Percentiles rank a stretch among this genome's conserved stretches.
Evolutionary conservation across 2,113 vertebrate species (phyloP).

Genomic region (Pelvicachromis taeniatus): DNA sequence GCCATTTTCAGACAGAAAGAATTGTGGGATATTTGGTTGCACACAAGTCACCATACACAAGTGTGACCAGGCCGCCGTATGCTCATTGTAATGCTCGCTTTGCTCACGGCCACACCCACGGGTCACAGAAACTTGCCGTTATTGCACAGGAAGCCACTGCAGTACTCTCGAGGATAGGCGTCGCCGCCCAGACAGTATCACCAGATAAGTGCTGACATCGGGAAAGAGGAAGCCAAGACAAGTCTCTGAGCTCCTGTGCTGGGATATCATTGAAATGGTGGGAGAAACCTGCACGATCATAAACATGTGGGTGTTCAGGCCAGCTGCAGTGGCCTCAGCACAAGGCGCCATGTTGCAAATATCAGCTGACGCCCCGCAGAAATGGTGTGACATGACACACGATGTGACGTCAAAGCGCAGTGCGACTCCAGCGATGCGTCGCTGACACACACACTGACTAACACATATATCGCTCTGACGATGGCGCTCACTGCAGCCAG

Average conservation of each 20-base stretch:
- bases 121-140: neutral
- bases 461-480: neutral
- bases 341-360: neutral
- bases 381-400: neutral
- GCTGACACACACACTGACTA: accelerated
- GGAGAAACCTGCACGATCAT: no score
- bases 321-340: neutral
- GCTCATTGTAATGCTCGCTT: accelerated
- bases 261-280: no score
- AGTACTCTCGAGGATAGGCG: neutral
- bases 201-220: neutral
- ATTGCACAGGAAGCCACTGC: neutral
- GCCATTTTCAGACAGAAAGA: neutral
- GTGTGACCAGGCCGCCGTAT: neutral
- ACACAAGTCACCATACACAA: neutral
- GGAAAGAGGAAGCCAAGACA: neutral
- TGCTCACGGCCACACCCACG: neutral
- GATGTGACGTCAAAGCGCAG: neutral
- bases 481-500: neutral
- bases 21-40: neutral
- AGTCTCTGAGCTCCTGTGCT: neutral
- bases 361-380: neutral
- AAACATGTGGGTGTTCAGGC: no score
- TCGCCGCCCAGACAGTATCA: neutral
- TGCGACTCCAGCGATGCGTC: neutral